Conservation (phyloP, 2,113 vertebrate genomes). For the Phalacrocorax aristotelis region DNA sequence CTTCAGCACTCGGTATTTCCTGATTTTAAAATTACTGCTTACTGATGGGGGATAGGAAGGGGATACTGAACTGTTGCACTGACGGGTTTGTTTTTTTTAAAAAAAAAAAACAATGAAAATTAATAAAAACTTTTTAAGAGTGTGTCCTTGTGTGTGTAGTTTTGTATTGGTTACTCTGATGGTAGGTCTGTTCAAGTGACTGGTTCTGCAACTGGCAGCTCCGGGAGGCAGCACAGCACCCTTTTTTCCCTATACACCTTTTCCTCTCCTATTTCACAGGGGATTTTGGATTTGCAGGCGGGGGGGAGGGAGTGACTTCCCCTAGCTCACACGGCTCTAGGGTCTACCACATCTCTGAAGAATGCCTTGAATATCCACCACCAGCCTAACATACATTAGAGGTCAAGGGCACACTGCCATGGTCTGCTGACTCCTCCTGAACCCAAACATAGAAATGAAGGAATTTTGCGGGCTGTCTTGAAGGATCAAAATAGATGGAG, state of each 20-base stretch:
- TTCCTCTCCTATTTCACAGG: not conserved
- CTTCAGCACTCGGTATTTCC: conserved; percentile 81
- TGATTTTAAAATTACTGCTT: conserved; percentile 75
- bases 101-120: conserved; percentile 77
- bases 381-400: not conserved
- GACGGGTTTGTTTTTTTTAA: conserved; percentile 78
- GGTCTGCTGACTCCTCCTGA: not conserved
- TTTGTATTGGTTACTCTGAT: not conserved
- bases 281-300: not conserved
- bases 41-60: conserved; percentile 75
- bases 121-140: conserved; percentile 85
- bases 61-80: conserved; percentile 80
- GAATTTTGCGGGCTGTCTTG: not conserved
- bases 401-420: not conserved
- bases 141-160: conserved; percentile 41
- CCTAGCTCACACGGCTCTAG: not conserved
- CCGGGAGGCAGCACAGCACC: not conserved
- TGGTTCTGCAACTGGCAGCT: not conserved
- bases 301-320: rapidly evolving
- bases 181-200: not conserved
- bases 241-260: not conserved
- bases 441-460: not conserved
- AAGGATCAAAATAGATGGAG: not conserved
- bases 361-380: not conserved
- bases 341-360: not conserved